Base-by-base conservation (phyloP, 23 tunicate genomes). In the Halocynthia aurantium region DNA sequence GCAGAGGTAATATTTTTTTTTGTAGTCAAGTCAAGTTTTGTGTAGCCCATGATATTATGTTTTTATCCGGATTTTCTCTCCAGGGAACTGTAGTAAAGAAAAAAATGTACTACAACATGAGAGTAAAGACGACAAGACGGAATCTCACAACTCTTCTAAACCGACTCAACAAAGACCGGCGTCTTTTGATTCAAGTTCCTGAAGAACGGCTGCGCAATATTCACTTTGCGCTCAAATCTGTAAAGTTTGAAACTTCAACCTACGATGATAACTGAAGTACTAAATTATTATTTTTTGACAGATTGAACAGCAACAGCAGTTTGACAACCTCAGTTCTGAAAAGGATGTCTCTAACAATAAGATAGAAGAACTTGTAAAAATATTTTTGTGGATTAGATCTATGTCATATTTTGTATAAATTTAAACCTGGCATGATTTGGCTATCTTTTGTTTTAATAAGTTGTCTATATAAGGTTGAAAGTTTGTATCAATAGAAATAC, bases 91-190 rank as follows among this genome's bases (percentile, higher is more conserved):
- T 92, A n/a, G 75, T 67, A 8, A 86, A 92, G 60, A 86, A 86
- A 55, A 86, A 86, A 65, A 86, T 92, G 98, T 92, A 92, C 52
- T 92, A 92, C 79, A 82, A 92, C 57, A 92, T 92, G 98, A 53
- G 98, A 19, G 84, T 86, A 50, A 92, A 92, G 79, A 86, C 87
- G 51, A 84, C 82, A 54, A 82, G 76, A 22, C 50, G 98, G 52
- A 92, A 92, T 73, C 75, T 92, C 52, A 86, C 88, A 11, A 78
- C 81, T 53, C 44, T 92, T 18, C 20, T 69, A 20, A 92, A 92
- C 69, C 67, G 92, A 40, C 72, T 92, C 10, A 75, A 70, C 67
- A 86, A 86, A 62, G 98, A 92, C 55, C 83, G 84, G 58, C 73
- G 76, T 82, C 15, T 80, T 56, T 66, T 92, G 54, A 67, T 92